Evolutionary conservation across 2,888 invertebrate species (phyloP), one percentile per base, ranked within the genome.

Genomic region (Strigamia maritima): DNA sequence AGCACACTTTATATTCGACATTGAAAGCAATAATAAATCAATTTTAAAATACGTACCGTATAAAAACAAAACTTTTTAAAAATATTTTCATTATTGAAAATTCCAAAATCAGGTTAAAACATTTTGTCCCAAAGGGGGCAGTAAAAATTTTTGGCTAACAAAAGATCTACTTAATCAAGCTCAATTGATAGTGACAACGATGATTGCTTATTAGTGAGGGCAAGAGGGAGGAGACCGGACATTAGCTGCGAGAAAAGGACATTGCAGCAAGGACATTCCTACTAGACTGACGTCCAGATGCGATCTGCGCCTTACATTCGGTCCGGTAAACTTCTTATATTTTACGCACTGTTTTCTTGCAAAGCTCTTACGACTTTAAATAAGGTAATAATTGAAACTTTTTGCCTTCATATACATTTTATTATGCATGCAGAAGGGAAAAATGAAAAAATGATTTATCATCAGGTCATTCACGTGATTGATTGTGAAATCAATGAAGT

Each of bases 121-220:
- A 70, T 70, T 70, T 70, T 4, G 24, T 22, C 4, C 28, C 12
- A 70, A 70, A 26, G 70, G 70, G 70, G 70, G 26, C 70, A 70
- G 70, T 28, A 28, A 70, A 26, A 26, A 70, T 70, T 70, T 70
- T 70, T 70, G 70, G 70, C 70, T 70, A 26, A 70, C 70, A 70
- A 70, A 70, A 70, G 70, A 70, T 70, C 24, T 70, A 26, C 70
- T 70, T 70, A 70, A 70, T 70, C 70, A 70, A 70, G 28, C 26
- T 70, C 70, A 70, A 70, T 70, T 70, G 70, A 70, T 70, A 70
- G 70, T 70, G 70, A 70, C 70, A 70, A 70, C 70, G 70, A 70
- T 70, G 70, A 70, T 70, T 70, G 70, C 70, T 28, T 70, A 70
- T 70, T 70, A 70, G 70, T 26, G 70, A 28, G 70, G 26, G 26